Conservation (phyloP, 2,113 vertebrate genomes). For the Trachemys scripta region DNA sequence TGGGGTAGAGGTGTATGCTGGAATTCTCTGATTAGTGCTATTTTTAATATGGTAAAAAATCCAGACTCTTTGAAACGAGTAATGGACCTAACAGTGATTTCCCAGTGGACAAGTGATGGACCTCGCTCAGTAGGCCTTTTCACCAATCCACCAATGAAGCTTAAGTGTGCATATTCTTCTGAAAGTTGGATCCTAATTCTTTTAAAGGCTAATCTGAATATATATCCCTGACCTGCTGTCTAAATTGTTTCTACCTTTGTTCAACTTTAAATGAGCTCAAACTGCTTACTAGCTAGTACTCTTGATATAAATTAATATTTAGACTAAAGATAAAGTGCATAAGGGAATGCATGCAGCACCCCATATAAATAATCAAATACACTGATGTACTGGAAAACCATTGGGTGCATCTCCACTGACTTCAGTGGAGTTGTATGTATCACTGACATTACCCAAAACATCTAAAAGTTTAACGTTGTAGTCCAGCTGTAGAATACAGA, state of each 20-base stretch:
- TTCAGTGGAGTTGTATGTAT: neutral
- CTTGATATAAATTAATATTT: neutral
- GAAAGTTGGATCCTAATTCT: neutral
- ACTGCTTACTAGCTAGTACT: neutral
- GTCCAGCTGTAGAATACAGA: neutral
- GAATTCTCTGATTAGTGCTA: neutral
- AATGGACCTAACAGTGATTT: neutral
- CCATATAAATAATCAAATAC: neutral
- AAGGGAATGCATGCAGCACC: accelerated
- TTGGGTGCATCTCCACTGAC: accelerated
- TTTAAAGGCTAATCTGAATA: neutral
- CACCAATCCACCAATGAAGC: neutral
- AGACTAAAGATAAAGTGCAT: neutral
- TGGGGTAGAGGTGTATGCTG: neutral
- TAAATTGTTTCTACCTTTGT: neutral
- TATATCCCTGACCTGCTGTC: neutral
- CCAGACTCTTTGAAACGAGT: neutral
- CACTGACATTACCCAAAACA: neutral
- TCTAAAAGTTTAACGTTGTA: neutral
- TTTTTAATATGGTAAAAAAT: conserved; percentile 15
- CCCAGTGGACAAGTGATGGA: neutral
- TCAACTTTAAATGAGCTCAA: neutral
- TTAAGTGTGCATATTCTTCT: neutral
- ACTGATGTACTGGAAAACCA: neutral
- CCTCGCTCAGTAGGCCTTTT: neutral